Conservation (phyloP, 2,113 vertebrate genomes). For the Megatriorchis doriae region DNA sequence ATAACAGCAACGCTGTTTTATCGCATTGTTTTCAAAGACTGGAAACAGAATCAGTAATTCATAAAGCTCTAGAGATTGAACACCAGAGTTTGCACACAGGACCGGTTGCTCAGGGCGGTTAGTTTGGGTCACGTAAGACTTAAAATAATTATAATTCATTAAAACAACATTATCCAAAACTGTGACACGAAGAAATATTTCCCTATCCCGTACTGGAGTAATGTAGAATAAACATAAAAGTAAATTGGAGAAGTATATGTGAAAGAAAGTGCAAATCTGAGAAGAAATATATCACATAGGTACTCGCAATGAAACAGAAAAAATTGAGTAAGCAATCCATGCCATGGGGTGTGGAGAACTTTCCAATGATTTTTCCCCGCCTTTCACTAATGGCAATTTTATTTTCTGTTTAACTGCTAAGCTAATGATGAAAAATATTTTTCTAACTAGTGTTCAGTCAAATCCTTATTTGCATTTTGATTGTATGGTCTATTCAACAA, state of each 20-base stretch:
- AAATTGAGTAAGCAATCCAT: neutral
- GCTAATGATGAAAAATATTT: neutral
- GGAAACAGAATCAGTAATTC: neutral
- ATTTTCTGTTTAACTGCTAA: neutral
- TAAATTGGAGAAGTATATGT: neutral
- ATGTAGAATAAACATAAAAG: neutral
- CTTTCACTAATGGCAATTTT: neutral
- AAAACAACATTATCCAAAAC: neutral
- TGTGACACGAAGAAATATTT: neutral
- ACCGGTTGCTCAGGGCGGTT: neutral
- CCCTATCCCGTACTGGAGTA: neutral
- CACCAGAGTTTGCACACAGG: neutral
- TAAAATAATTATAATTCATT: neutral
- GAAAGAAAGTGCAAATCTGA: neutral
- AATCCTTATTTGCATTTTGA: neutral
- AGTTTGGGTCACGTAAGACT: neutral
- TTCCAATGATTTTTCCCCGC: neutral
- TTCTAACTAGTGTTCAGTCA: neutral
- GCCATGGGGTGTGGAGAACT: fast-evolving
- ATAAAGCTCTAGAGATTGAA: neutral
- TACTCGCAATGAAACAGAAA: neutral
- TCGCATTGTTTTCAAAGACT: neutral
- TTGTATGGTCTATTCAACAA: neutral
- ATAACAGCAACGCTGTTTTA: neutral
- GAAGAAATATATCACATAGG: neutral